Conservation (phyloP, 2,888 invertebrate species). For the Apotomis capreana region DNA sequence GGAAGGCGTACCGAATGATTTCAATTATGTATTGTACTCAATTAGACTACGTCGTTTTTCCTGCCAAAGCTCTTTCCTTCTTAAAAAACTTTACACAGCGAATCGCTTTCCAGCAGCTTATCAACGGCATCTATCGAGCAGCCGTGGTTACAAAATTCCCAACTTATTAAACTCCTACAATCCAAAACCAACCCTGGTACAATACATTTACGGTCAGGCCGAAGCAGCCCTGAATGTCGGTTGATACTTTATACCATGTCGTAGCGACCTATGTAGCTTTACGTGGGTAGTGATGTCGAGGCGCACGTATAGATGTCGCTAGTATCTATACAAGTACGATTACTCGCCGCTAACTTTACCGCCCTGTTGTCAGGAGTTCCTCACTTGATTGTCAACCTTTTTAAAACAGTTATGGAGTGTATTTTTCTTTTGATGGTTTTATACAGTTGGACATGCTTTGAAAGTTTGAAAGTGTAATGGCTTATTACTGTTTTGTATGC, state of each 20-base stretch:
- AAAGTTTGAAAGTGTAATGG: slow-evolving; percentile 24
- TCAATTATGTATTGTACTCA: too few species aligned
- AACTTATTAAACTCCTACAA: slow-evolving; percentile 2
- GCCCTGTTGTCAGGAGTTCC: not conserved
- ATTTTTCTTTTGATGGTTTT: not conserved
- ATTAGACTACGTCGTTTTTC: not conserved
- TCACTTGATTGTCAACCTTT: not conserved
- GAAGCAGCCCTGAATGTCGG: not conserved
- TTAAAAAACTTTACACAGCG: not conserved
- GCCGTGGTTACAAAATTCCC: slow-evolving; percentile 6
- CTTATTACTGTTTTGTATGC: not conserved
- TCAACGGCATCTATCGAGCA: slow-evolving; percentile 41
- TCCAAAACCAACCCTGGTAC: not conserved
- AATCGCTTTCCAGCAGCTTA: slow-evolving; percentile 21
- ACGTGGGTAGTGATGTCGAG: slow-evolving; percentile 24
- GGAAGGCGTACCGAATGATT: too few species aligned
- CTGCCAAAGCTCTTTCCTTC: slow-evolving; percentile 3
- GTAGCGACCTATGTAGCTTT: slow-evolving; percentile 3
- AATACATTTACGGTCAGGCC: not conserved
- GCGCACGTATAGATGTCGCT: slow-evolving; percentile 44
- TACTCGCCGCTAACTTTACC: not conserved
- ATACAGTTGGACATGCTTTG: not conserved
- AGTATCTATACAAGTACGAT: slow-evolving; percentile 24
- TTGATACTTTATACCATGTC: slow-evolving; percentile 1
- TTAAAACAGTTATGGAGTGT: not conserved